Conservation (phyloP, 2,888 invertebrate genomes). For the Dryocosmus kuriphilus region DNA sequence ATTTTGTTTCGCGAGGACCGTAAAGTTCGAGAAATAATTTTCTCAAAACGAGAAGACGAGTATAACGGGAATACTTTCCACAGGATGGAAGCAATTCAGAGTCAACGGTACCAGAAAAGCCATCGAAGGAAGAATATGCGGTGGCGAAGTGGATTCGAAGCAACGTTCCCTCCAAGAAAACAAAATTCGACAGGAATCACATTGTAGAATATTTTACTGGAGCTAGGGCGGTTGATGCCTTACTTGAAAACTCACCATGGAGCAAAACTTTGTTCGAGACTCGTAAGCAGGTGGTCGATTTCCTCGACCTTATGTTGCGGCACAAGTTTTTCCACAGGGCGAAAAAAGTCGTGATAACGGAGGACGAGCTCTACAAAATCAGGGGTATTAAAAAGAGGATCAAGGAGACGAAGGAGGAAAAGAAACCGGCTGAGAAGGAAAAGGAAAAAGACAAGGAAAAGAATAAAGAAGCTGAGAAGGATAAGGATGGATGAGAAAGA, state of each 20-base stretch:
- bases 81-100: constrained; percentile 78
- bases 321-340: constrained; percentile 98
- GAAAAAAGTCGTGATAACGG: constrained; percentile 83
- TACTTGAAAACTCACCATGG: constrained; percentile 93
- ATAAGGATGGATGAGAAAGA: constrained; percentile 74
- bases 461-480: constrained; percentile 66
- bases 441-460: constrained; percentile 77
- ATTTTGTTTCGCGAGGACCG: too few relatives aligned
- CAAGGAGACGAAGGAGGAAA: constrained; percentile 75
- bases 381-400: constrained; percentile 78
- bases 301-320: constrained; percentile 89
- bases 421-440: constrained; percentile 69
- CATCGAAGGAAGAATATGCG: constrained; percentile 93
- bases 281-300: constrained; percentile 88
- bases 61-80: constrained; percentile 33
- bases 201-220: constrained; percentile 98
- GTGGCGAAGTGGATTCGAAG: constrained; percentile 97
- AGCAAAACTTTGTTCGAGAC: constrained; percentile 89
- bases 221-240: constrained; percentile 93
- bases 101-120: constrained; percentile 83
- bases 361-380: constrained; percentile 77
- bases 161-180: constrained; percentile 96
- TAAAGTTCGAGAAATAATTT: neutral
- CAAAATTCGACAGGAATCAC: constrained; percentile 94
- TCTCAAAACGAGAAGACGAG: neutral